Conservation (phyloP, 2,888 invertebrate genomes). For the Hydrotaea diabolus region DNA sequence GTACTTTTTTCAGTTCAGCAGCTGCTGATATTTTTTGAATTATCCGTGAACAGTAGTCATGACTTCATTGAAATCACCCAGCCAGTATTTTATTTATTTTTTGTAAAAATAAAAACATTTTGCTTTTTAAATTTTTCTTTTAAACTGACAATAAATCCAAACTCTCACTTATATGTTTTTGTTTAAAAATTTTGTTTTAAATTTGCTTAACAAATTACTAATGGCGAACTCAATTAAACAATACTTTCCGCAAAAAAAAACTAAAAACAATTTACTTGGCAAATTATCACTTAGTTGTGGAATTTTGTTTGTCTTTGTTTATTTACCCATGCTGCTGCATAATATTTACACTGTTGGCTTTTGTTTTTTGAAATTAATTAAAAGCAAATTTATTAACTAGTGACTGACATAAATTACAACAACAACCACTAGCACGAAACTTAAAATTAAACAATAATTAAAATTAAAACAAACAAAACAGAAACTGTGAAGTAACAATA, state of each 20-base stretch:
- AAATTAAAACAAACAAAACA: not conserved
- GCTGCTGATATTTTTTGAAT: too few species aligned
- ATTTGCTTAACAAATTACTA: not conserved
- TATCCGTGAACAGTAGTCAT: too few species aligned
- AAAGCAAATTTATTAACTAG: not conserved
- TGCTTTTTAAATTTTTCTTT: too few species aligned
- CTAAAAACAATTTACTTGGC: not conserved
- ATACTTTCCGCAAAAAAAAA: not conserved
- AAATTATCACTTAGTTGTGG: not conserved
- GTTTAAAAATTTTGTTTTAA: not conserved
- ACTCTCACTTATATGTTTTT: not conserved
- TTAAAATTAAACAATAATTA: constrained; percentile 8
- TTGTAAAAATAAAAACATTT: too few species aligned
- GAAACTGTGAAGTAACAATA: not conserved
- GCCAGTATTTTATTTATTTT: too few species aligned
- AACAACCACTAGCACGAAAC: not conserved
- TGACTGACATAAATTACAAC: not conserved
- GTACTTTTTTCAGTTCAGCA: too few species aligned
- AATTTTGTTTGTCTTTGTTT: too few species aligned
- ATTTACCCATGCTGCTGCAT: not conserved
- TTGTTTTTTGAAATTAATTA: not conserved
- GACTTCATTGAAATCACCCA: too few species aligned
- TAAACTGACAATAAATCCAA: too few species aligned
- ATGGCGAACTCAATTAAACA: not conserved
- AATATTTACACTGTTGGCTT: constrained; percentile 15